Evolutionary conservation across 1,140 invertebrate genomes (phyloP).

Genomic region (Lamellibrachia luymesi): DNA sequence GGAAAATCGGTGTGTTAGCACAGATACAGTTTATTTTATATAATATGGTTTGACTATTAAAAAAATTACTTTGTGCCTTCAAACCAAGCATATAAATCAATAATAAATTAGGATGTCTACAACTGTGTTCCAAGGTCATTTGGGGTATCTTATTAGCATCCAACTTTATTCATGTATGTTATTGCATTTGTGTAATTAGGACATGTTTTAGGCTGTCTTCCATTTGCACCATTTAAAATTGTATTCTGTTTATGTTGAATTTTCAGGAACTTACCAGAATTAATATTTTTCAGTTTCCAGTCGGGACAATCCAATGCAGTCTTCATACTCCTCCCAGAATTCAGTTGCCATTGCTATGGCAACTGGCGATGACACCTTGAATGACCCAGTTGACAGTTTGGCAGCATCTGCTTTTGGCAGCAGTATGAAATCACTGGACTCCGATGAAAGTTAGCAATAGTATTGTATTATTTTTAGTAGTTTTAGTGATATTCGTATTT

Average conservation of each 20-base stretch:
- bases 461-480: background rate
- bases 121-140: too few species aligned
- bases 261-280: background rate
- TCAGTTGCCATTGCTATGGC: background rate
- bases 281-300: background rate
- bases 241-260: too few species aligned
- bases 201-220: too few species aligned
- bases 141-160: too few species aligned
- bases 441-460: background rate
- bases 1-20: too few species aligned
- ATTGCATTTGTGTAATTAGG: background rate
- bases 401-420: background rate
- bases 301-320: background rate
- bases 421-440: background rate
- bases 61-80: too few species aligned
- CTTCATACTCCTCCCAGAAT: background rate
- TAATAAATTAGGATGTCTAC: too few species aligned
- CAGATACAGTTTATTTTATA: too few species aligned
- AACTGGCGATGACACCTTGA: background rate
- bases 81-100: too few species aligned
- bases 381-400: background rate
- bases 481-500: background rate
- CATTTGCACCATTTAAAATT: too few species aligned
- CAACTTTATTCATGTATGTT: background rate
- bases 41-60: too few species aligned